Evolutionary conservation across 2,113 vertebrate species (phyloP).

Genomic region (Gulo gulo): DNA sequence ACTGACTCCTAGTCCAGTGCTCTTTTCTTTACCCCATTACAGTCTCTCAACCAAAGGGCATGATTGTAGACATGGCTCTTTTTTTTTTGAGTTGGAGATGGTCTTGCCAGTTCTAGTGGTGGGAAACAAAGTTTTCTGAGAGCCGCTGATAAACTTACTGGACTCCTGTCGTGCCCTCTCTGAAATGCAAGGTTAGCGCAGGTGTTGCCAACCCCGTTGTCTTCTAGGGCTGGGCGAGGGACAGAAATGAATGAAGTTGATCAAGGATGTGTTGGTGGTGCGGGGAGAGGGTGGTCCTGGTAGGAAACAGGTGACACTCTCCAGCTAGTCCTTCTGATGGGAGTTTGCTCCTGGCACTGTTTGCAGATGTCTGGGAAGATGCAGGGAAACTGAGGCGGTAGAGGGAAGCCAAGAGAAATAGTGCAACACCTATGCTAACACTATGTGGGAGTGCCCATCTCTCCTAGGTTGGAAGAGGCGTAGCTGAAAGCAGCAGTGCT

Average conservation of each 20-base stretch:
- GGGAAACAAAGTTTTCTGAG: not conserved
- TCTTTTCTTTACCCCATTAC: not conserved
- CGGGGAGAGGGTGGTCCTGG: not conserved
- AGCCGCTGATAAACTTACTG: not conserved
- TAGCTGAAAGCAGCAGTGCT: not conserved
- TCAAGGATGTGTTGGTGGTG: too few relatives aligned
- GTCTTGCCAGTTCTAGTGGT: not conserved
- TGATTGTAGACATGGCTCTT: not conserved
- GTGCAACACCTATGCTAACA: not conserved
- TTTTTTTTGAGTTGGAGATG: not conserved
- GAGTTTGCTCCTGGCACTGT: too few relatives aligned
- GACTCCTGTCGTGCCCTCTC: not conserved
- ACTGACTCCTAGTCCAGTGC: not conserved
- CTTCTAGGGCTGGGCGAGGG: not conserved
- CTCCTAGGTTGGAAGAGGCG: not conserved
- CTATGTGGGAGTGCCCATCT: rapidly evolving
- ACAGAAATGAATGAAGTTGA: not conserved
- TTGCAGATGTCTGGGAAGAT: not conserved
- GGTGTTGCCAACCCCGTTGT: rapidly evolving
- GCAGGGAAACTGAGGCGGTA: not conserved
- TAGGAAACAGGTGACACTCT: not conserved
- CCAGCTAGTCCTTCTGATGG: not conserved
- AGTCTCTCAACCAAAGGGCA: not conserved
- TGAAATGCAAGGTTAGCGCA: not conserved
- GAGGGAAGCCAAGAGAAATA: too few relatives aligned